Conservation (phyloP, 2,113 vertebrate species). For the Sapayoa aenigma region DNA sequence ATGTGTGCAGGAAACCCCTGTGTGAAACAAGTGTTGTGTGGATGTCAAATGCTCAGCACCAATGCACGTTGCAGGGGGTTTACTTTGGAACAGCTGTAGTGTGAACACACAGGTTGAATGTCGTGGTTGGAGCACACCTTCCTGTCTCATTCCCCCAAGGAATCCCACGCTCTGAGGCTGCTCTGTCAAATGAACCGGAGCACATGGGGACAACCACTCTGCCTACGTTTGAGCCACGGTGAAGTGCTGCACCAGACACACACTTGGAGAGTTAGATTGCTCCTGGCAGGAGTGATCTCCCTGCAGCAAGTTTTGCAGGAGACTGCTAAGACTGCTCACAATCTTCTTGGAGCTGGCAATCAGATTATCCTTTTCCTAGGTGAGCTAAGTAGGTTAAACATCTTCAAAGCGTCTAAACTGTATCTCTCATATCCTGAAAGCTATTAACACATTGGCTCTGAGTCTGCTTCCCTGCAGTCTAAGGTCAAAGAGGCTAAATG, state of each 20-base stretch:
- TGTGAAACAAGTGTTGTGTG: not conserved
- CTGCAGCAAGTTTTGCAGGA: not conserved
- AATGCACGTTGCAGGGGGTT: not conserved
- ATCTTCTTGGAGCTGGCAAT: not conserved
- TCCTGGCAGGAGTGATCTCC: not conserved
- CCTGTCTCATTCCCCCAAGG: not conserved
- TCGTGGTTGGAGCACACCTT: not conserved
- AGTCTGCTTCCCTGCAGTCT: not conserved
- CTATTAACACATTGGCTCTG: not conserved
- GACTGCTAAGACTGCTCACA: not conserved
- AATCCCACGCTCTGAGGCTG: not conserved
- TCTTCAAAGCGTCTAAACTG: slow-evolving; percentile 17
- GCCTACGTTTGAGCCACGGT: not conserved
- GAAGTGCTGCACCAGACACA: not conserved
- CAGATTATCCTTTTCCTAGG: slow-evolving; percentile 9
- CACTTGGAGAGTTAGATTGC: not conserved
- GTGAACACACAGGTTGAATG: not conserved
- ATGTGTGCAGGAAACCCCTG: not conserved
- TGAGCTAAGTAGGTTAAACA: slow-evolving; percentile 47
- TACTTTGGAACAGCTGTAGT: not conserved
- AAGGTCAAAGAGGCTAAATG: not conserved
- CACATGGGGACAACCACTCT: not conserved
- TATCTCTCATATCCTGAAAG: slow-evolving; percentile 10
- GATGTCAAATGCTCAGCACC: not conserved
- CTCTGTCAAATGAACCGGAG: not conserved